phyloP scores from a whole-genome alignment of 2,888 invertebrate species.

The Electrophaes corylata region DNA sequence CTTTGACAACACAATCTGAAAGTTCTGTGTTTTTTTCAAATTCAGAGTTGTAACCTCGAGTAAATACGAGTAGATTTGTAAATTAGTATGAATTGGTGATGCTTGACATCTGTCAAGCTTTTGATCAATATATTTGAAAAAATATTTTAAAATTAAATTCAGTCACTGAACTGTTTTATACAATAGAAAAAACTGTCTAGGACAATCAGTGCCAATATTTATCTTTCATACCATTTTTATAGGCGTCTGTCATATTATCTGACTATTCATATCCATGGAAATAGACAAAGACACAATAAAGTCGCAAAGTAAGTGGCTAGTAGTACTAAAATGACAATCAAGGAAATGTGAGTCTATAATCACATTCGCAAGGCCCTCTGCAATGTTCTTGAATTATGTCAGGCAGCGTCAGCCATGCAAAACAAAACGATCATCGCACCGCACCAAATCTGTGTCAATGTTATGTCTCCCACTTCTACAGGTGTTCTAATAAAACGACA shows the following conservation, averaged over 20 bases:
- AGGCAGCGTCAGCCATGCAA: conserved; percentile 50
- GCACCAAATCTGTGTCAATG: conserved; percentile 77
- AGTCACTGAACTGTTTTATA: no score
- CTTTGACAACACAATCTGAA: no score
- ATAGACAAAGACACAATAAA: conserved; percentile 12
- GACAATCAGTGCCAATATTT: no score
- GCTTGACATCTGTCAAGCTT: no score
- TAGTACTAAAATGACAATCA: conserved; percentile 38
- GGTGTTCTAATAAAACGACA: conserved; percentile 58
- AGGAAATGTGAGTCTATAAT: conserved; percentile 57
- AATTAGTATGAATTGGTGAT: no score
- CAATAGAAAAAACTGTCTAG: no score
- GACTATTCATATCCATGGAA: conserved; percentile 18
- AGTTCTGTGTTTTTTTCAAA: no score
- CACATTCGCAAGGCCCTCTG: conserved; percentile 52
- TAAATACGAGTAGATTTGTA: no score
- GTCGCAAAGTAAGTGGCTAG: conserved; percentile 21
- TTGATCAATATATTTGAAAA: no score
- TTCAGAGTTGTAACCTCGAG: no score
- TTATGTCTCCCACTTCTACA: conserved; percentile 57
- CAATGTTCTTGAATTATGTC: conserved; percentile 46
- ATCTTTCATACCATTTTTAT: no score
- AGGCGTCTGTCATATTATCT: background rate
- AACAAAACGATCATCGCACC: conserved; percentile 50
- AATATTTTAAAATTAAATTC: no score